Evolutionary conservation across 1,140 invertebrate species (phyloP).

Genomic region (Drosophila gunungcola): DNA sequence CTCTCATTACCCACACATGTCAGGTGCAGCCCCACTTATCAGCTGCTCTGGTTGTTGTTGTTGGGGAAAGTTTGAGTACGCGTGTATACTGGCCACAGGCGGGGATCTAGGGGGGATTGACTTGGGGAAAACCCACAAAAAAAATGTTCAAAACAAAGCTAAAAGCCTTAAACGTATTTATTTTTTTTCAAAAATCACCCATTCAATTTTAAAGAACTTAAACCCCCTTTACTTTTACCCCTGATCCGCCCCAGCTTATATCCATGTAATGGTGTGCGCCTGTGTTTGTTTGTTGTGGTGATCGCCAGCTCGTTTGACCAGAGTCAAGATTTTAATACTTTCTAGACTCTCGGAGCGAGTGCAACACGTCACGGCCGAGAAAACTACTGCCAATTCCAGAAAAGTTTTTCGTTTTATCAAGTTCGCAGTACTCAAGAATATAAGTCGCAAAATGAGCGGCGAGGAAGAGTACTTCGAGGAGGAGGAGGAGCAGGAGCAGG

Average conservation of each 20-base stretch:
- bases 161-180: no score
- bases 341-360: constrained; percentile 72
- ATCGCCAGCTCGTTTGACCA: constrained; percentile 73
- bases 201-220: no score
- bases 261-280: constrained; percentile 9
- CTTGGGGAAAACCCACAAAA: neutral
- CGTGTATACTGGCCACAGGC: constrained; percentile 8
- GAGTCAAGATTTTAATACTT: constrained; percentile 73
- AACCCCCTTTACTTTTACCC: neutral
- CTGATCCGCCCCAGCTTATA: neutral
- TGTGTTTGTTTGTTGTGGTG: constrained; percentile 31
- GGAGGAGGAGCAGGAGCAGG: constrained; percentile 58
- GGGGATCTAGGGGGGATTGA: neutral
- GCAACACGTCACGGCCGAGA: constrained; percentile 70
- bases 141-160: neutral
- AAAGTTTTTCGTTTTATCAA: constrained; percentile 15
- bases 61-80: constrained; percentile 75
- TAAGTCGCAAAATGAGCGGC: constrained; percentile 43
- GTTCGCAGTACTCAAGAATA: constrained; percentile 12
- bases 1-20: constrained; percentile 24
- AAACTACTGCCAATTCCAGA: constrained; percentile 26
- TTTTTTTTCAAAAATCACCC: neutral
- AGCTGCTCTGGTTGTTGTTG: constrained; percentile 58
- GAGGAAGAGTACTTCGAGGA: constrained; percentile 43
- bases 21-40: constrained; percentile 44